Conservation (phyloP, 1,140 invertebrate genomes). For the Galendromus occidentalis region DNA sequence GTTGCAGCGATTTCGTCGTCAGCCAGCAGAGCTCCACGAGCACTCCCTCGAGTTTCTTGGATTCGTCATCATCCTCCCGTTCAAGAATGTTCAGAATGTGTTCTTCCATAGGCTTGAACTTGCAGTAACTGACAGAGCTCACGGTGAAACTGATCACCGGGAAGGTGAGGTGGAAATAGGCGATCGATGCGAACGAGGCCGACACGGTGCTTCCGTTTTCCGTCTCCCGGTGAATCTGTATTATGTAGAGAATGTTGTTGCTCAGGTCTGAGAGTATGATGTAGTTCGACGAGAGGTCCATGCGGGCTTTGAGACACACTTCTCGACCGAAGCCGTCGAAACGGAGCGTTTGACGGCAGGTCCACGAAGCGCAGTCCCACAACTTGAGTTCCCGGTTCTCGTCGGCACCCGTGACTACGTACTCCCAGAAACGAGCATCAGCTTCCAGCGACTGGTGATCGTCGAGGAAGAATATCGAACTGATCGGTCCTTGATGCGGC, state of each 20-base stretch:
- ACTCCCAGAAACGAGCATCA: slow-evolving; percentile 77
- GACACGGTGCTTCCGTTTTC: slow-evolving; percentile 26
- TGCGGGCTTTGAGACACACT: slow-evolving; percentile 43
- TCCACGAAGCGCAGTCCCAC: slow-evolving; percentile 84
- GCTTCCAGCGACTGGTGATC: slow-evolving; percentile 11
- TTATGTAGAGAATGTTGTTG: slow-evolving; percentile 46
- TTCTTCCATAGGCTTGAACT: slow-evolving; percentile 20
- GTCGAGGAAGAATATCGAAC: slow-evolving; percentile 6
- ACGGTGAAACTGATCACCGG: slow-evolving; percentile 68
- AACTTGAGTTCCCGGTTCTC: slow-evolving; percentile 76
- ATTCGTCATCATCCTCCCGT: slow-evolving; percentile 26
- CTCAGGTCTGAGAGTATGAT: slow-evolving; percentile 63
- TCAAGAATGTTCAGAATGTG: slow-evolving; percentile 26
- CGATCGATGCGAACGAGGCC: slow-evolving; percentile 42
- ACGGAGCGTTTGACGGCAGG: slow-evolving; percentile 63
- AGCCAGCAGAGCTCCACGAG: slow-evolving; percentile 57
- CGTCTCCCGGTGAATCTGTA: slow-evolving; percentile 44
- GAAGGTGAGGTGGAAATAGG: slow-evolving; percentile 58
- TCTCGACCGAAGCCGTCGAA: background rate
- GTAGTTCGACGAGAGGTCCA: slow-evolving; percentile 60
- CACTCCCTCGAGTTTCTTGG: slow-evolving; percentile 26
- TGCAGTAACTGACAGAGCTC: slow-evolving; percentile 42
- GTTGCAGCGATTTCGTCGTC: slow-evolving; percentile 64
- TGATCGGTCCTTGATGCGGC: slow-evolving; percentile 2
- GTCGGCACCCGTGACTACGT: slow-evolving; percentile 66